Base-by-base conservation (phyloP, 2,113 vertebrate genomes). In the rat (Rattus norvegicus) region DNA sequence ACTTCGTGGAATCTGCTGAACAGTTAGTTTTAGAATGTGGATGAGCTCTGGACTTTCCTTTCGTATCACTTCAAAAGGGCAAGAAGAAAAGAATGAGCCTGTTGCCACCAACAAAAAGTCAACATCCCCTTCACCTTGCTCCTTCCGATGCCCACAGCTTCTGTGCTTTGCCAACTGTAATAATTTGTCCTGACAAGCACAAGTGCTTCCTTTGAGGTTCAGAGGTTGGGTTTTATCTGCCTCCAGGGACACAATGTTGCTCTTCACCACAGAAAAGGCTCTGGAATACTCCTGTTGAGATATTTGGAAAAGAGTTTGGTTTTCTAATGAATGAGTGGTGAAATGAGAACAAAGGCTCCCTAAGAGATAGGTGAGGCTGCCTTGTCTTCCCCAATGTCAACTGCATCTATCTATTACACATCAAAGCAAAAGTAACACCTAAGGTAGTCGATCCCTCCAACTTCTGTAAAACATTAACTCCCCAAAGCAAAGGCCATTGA, bases 251-350 rank as follows among this genome's bases (percentile, higher is more conserved):
- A 36, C 24, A 70, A 39, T 61, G 67, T 73, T 97, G 4, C 89
- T 95, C 88, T 97, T 90, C 28, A 49, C 92, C 72, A 76, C 80
- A 80, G 77, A 1, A 3, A 95, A 86, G 85, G 80, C 95, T 77
- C 94, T 92, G 54, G 94, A 88, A 47, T n/a, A 91, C 91, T 92
- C 97, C 96, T 93, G 91, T 77, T 97, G 96, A 96, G 96, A 59
- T 97, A 79, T 91, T 98, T 95, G 97, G 97, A 97, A 94, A 95
- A 26, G 88, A 97, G 94, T 77, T 97, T 97, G 91, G 96, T 97
- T 98, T 97, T 97, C 97, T 98, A 98, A 98, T 75, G 98, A 98
- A 98, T 98, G 98, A 98, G 97, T 98, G 98, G 98, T 98, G 98
- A 98, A 93, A 83, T 98, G 95, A 98, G 85, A 39, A 97, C 91